These are phyloP conservation scores for Oppia nitens DNA, from an alignment of 1,140 invertebrate species.

Conservation along the genomic window DNA sequence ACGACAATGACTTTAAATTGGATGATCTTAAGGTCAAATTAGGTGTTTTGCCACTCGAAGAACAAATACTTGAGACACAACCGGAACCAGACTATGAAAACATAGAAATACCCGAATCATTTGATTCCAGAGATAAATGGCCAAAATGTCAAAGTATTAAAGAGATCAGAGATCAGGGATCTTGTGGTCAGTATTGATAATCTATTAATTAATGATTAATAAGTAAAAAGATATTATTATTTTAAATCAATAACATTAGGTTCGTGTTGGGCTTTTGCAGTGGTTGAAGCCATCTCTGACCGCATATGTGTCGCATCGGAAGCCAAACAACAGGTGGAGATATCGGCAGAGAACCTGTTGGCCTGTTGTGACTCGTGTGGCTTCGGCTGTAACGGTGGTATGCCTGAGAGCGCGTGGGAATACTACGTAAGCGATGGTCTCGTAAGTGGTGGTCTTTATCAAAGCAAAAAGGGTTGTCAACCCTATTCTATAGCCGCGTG, in stretches of 20 bases:
- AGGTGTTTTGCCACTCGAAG: too few species aligned
- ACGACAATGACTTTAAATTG: too few species aligned
- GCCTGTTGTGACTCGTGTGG: slow-evolving; percentile 46
- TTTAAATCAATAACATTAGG: neutral
- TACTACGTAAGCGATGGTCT: slow-evolving; percentile 30
- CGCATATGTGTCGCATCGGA: slow-evolving; percentile 48
- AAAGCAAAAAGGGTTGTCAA: slow-evolving; percentile 37
- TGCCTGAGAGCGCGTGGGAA: slow-evolving; percentile 30
- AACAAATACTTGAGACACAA: too few species aligned
- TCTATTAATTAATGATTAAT: slow-evolving; percentile 41
- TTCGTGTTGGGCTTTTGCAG: slow-evolving; percentile 14
- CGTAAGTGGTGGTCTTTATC: slow-evolving; percentile 66
- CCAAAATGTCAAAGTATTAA: slow-evolving; percentile 60
- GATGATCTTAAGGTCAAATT: too few species aligned
- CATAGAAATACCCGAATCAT: slow-evolving; percentile 45
- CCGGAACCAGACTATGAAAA: neutral
- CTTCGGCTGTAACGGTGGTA: slow-evolving; percentile 29
- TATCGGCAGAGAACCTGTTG: slow-evolving; percentile 11
- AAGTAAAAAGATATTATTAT: neutral
- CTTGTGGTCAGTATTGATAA: slow-evolving; percentile 35
- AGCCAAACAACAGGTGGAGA: slow-evolving; percentile 26
- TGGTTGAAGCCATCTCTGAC: slow-evolving; percentile 28
- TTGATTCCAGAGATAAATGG: slow-evolving; percentile 64
- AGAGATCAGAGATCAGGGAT: slow-evolving; percentile 57
- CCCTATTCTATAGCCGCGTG: slow-evolving; percentile 29